Evolutionary conservation across 2,113 vertebrate genomes (phyloP), one percentile per base, ranked within the genome.

Genomic region (Addax nasomaculatus): DNA sequence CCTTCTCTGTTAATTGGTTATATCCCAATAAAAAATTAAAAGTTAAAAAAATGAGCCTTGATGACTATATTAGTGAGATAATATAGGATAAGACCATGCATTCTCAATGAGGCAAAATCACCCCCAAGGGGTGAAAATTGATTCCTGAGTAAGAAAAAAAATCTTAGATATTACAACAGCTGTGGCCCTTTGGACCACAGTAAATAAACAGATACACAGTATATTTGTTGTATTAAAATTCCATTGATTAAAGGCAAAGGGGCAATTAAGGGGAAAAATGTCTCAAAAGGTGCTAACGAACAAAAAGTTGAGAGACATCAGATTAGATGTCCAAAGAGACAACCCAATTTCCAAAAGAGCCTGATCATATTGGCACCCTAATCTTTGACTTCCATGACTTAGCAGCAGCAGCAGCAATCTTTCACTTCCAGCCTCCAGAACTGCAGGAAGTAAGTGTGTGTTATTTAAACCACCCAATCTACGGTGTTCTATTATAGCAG

Each of bases 241-340:
- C 29, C 58, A 88, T 7, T 33, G 55, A 5, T 7, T 15, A 3
- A 15, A 16, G 23, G 10, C 3, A 13, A 36, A 6, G 33, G 6
- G 1, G 12, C 10, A 95, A 86, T 73, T 64, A 60, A 12, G 25
- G 17, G 1, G 5, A 4, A 19, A 33, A 45, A 39, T 17, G 11
- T 86, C 64, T 94, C n/a, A 93, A 93, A 96, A 93, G 49, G 21
- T 76, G 43, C 64, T 78, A 73, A 90, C 29, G 27, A 96, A 92
- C 53, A 89, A 95, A 94, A 96, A 13, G 8, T 58, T 84, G 58
- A 92, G 45, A 94, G 96, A 84, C 11, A 93, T 6, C 53, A n/a
- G 13, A 95, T 92, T 64, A 89, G 39, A 91, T 49, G 12, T 39
- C 10, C 39, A 76, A 93, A 95, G 17, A 33, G 47, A 27, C 49